Evolutionary conservation across 1,140 invertebrate genomes (phyloP).

Genomic region (Calosoma granatense): DNA sequence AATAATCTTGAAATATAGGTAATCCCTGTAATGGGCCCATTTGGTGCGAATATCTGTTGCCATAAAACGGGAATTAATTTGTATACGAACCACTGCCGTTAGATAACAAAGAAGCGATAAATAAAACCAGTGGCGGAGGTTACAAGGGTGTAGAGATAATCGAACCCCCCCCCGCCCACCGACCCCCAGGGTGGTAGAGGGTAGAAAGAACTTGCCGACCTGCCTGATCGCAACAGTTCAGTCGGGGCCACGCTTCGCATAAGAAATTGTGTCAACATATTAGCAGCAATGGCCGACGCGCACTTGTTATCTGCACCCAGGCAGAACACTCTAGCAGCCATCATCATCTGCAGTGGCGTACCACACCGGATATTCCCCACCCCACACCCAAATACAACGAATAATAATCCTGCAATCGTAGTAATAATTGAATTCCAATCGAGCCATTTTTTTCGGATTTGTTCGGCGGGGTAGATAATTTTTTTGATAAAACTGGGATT

Average conservation of each 20-base stretch:
- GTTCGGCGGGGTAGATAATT: too few species aligned
- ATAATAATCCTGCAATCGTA: too few species aligned
- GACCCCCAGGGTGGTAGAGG: too few species aligned
- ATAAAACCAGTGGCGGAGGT: neutral
- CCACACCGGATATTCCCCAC: too few species aligned
- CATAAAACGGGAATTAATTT: slow-evolving; percentile 10
- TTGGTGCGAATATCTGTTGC: neutral
- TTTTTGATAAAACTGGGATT: too few species aligned
- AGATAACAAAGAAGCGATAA: slow-evolving; percentile 8
- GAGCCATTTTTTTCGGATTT: too few species aligned
- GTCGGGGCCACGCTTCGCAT: slow-evolving; percentile 15
- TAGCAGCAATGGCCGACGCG: slow-evolving; percentile 3
- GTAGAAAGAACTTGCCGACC: slow-evolving; percentile 16
- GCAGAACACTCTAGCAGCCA: slow-evolving; percentile 9
- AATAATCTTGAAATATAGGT: slow-evolving; percentile 13
- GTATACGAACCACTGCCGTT: slow-evolving; percentile 5
- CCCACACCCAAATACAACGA: too few species aligned
- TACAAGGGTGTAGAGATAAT: neutral
- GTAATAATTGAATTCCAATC: too few species aligned
- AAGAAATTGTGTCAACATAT: slow-evolving; percentile 15
- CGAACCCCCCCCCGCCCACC: too few species aligned
- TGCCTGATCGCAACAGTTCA: slow-evolving; percentile 13
- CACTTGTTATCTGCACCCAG: neutral
- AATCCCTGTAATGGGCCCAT: slow-evolving; percentile 3
- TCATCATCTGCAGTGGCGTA: neutral